Evolutionary conservation across 2,888 invertebrate genomes (phyloP).

Genomic region (Pseudococcus viburni): DNA sequence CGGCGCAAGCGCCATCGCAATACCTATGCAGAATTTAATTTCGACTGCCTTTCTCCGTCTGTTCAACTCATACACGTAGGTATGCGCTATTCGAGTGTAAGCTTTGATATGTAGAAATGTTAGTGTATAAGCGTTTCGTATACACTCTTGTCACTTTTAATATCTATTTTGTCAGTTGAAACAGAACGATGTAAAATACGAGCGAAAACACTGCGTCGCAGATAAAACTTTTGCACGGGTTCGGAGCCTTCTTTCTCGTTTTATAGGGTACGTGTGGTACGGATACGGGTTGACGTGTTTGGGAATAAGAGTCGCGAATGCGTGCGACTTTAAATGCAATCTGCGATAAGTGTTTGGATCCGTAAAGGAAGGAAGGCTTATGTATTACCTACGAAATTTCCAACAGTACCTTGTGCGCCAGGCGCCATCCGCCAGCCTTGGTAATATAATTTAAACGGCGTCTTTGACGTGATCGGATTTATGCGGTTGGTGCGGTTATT

Average conservation of each 20-base stretch:
- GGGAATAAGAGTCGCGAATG: constrained; percentile 35
- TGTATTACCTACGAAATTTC: not conserved
- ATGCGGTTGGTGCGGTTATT: not conserved
- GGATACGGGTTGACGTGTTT: constrained; percentile 27
- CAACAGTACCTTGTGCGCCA: not conserved
- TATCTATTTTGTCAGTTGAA: constrained; percentile 31
- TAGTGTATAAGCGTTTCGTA: not conserved
- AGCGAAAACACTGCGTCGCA: constrained; percentile 5
- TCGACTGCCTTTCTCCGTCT: not conserved
- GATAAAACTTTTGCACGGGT: constrained; percentile 22
- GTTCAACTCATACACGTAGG: not conserved
- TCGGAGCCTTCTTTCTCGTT: constrained; percentile 18
- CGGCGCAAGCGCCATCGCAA: not conserved
- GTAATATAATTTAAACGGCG: constrained; percentile 31
- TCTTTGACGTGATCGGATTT: constrained; percentile 35
- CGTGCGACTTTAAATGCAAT: constrained; percentile 35
- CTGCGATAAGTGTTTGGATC: constrained; percentile 31
- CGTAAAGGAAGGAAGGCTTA: not conserved
- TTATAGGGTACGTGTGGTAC: constrained; percentile 22
- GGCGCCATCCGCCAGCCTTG: not conserved
- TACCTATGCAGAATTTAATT: not conserved
- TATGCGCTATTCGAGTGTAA: not conserved
- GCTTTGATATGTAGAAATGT: not conserved
- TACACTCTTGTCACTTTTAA: constrained; percentile 26
- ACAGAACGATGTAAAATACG: constrained; percentile 31